Conservation (phyloP, 1,140 invertebrate genomes). For the Kradibia gibbosae region DNA sequence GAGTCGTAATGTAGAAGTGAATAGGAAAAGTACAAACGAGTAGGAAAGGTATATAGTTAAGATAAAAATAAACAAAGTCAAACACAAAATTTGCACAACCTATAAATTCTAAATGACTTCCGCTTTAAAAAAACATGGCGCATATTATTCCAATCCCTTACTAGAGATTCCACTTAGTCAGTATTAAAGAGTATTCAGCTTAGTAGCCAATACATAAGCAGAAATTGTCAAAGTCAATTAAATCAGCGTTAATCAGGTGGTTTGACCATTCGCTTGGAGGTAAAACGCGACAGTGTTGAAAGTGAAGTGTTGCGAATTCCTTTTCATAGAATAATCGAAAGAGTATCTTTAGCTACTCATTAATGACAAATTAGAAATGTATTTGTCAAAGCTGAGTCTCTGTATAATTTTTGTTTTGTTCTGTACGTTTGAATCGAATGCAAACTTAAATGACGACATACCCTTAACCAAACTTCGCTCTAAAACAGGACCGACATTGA, state of each 20-base stretch:
- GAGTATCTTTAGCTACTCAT: background rate
- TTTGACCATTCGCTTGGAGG: slow-evolving; percentile 28
- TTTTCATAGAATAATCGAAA: background rate
- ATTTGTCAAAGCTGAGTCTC: slow-evolving; percentile 58
- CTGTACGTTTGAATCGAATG: slow-evolving; percentile 55
- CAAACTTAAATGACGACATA: slow-evolving; percentile 65
- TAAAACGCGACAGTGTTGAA: slow-evolving; percentile 8
- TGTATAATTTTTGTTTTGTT: slow-evolving; percentile 60
- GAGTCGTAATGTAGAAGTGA: too few species aligned
- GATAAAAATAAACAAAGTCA: background rate
- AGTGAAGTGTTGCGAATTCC: background rate
- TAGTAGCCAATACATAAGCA: background rate
- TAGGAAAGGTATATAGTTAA: background rate
- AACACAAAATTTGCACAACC: background rate
- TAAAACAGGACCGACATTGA: slow-evolving; percentile 81
- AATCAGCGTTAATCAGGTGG: slow-evolving; percentile 48
- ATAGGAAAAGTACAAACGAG: background rate
- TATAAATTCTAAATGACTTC: background rate
- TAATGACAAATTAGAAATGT: slow-evolving; percentile 53
- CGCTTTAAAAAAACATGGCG: slow-evolving; percentile 14
- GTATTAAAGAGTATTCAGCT: background rate
- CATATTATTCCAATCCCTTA: slow-evolving; percentile 8
- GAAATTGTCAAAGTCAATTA: slow-evolving; percentile 32
- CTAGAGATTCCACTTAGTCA: background rate
- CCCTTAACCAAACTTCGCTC: slow-evolving; percentile 76